These are phyloP conservation scores for Chelonus insularis DNA, from an alignment of 1,140 invertebrate species.

Conservation along the genomic window DNA sequence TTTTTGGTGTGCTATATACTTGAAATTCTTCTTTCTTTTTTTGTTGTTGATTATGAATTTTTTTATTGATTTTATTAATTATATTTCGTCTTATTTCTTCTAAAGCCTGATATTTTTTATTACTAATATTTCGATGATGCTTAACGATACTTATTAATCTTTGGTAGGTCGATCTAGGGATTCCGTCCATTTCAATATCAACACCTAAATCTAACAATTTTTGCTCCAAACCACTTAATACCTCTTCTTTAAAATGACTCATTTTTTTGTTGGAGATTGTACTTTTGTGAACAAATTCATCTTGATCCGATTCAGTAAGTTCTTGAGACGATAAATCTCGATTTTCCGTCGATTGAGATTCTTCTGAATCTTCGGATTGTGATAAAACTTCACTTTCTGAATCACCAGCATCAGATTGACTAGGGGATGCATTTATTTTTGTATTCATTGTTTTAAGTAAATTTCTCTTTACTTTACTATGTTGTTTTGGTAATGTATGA, in stretches of 20 bases:
- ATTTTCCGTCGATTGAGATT: constrained; percentile 23
- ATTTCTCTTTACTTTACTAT: too few relatives aligned
- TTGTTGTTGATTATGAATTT: too few relatives aligned
- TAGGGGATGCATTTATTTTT: background rate
- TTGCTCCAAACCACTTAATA: constrained; percentile 41
- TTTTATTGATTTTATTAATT: constrained; percentile 57
- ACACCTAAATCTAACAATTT: constrained; percentile 61
- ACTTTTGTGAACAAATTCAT: background rate
- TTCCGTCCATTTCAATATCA: constrained; percentile 61
- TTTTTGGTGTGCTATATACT: constrained; percentile 36
- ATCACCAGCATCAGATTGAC: background rate
- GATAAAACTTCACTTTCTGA: background rate
- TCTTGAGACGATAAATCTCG: background rate
- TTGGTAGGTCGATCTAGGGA: constrained; percentile 58
- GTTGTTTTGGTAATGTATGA: too few relatives aligned
- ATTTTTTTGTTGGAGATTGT: background rate
- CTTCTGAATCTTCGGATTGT: constrained; percentile 18
- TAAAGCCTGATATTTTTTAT: constrained; percentile 60
- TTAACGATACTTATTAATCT: constrained; percentile 60
- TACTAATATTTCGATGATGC: constrained; percentile 59
- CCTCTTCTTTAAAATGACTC: constrained; percentile 37
- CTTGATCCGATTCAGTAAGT: background rate
- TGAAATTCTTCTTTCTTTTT: constrained; percentile 34
- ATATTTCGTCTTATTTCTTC: constrained; percentile 59
- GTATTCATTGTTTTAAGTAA: background rate